Conservation (phyloP, 2,888 invertebrate species). For the Heliconius ismenius region DNA sequence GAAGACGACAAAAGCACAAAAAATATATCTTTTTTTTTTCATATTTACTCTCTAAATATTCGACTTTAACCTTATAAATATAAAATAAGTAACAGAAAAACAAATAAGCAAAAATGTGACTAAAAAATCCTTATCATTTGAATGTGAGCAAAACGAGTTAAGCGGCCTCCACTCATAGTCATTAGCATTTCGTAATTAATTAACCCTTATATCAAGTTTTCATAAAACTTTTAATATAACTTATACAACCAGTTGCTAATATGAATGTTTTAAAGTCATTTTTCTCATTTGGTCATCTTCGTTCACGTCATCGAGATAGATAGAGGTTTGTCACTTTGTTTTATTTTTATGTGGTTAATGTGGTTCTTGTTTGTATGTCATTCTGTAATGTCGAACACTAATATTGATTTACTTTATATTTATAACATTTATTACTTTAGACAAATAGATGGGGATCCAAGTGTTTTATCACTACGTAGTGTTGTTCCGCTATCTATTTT, state of each 20-base stretch:
- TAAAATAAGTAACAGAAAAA: constrained; percentile 2
- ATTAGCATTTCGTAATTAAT: constrained; percentile 42
- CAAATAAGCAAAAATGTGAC: constrained; percentile 26
- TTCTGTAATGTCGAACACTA: too few species aligned
- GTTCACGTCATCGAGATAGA: neutral
- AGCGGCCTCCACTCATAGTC: constrained; percentile 32
- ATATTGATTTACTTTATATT: too few species aligned
- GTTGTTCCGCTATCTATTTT: too few species aligned
- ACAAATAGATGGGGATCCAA: neutral
- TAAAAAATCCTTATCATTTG: constrained; percentile 31
- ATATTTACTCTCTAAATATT: too few species aligned
- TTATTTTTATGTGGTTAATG: too few species aligned
- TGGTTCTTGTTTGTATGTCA: too few species aligned
- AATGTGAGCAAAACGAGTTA: constrained; percentile 40
- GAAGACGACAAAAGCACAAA: neutral
- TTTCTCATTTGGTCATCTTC: neutral
- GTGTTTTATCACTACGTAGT: neutral
- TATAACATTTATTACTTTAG: too few species aligned
- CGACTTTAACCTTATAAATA: neutral
- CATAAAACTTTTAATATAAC: neutral
- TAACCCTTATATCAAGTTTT: constrained; percentile 29
- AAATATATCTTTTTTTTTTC: too few species aligned
- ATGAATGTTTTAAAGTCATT: neutral
- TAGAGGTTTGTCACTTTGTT: too few species aligned
- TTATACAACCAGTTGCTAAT: constrained; percentile 18